phyloP scores from a whole-genome alignment of 2,888 invertebrate genomes.

The Nemotelus pantherinus region DNA sequence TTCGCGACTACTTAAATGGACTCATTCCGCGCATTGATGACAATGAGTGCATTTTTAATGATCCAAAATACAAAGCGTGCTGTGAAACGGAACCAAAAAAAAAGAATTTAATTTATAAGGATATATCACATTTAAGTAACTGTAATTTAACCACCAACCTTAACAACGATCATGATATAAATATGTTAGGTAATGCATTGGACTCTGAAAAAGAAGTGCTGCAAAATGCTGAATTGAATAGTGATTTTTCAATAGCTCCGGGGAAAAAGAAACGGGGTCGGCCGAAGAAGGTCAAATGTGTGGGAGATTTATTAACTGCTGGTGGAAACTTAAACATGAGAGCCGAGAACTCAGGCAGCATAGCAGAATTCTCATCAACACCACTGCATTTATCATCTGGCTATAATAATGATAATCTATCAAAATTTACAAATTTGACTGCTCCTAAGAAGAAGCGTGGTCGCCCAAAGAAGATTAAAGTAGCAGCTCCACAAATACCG shows the following conservation, averaged over 20 bases:
- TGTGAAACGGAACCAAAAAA: constrained; percentile 69
- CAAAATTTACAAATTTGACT: constrained; percentile 60
- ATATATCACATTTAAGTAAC: constrained; percentile 52
- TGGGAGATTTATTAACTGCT: constrained; percentile 9
- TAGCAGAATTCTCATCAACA: constrained; percentile 68
- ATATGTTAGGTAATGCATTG: background rate
- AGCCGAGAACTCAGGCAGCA: constrained; percentile 62
- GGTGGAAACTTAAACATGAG: background rate
- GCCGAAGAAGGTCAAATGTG: constrained; percentile 75
- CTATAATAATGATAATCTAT: background rate
- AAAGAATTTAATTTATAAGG: constrained; percentile 46
- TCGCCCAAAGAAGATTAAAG: constrained; percentile 85
- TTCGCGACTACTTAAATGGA: constrained; percentile 93
- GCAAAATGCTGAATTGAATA: constrained; percentile 5
- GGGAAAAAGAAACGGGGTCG: constrained; percentile 89
- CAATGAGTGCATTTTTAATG: constrained; percentile 85
- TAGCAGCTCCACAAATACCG: constrained; percentile 55
- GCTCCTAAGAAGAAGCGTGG: constrained; percentile 89
- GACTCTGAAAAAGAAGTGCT: constrained; percentile 52
- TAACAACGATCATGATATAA: background rate
- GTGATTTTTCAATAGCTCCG: constrained; percentile 62
- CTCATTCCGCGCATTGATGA: constrained; percentile 85
- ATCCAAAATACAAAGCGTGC: constrained; percentile 74
- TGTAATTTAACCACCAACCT: constrained; percentile 46
- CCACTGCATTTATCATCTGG: background rate